These are phyloP conservation scores for Tonatia bakeri DNA, from an alignment of 2,113 vertebrate species.

Conservation along the genomic window DNA sequence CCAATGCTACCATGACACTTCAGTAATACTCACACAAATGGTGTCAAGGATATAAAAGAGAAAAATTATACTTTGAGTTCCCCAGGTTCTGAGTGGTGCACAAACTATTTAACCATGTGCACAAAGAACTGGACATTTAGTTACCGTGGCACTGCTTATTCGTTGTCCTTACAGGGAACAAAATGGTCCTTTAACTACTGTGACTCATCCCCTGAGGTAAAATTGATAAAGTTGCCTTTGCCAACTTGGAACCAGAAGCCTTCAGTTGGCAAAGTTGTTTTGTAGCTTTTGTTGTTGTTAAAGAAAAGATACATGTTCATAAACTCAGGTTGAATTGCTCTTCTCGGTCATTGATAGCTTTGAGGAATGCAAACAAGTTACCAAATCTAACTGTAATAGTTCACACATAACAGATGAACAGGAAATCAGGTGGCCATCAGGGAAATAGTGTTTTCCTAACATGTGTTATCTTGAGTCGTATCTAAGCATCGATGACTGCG, in stretches of 20 bases:
- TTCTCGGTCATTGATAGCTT: not conserved
- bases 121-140: not conserved
- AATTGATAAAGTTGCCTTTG: not conserved
- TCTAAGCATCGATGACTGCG: not conserved
- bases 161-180: constrained; percentile 2
- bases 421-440: not conserved
- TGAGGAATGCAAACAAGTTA: not conserved
- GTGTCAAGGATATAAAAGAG: not conserved
- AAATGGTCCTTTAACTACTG: constrained; percentile 26
- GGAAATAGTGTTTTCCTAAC: not conserved
- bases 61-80: not conserved
- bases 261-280: not conserved
- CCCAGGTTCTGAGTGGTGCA: not conserved
- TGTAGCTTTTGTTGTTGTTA: not conserved
- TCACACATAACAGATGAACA: not conserved
- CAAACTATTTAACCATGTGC: not conserved
- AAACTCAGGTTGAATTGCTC: not conserved
- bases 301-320: not conserved
- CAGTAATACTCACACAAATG: not conserved
- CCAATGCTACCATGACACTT: not conserved
- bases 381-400: not conserved
- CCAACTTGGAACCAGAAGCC: constrained; percentile 4
- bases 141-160: constrained; percentile 20
- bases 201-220: not conserved
- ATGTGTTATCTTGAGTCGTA: not conserved